phyloP scores from a whole-genome alignment of 2,797 vertebrate species.

The Otolemur crassicaudatus region DNA sequence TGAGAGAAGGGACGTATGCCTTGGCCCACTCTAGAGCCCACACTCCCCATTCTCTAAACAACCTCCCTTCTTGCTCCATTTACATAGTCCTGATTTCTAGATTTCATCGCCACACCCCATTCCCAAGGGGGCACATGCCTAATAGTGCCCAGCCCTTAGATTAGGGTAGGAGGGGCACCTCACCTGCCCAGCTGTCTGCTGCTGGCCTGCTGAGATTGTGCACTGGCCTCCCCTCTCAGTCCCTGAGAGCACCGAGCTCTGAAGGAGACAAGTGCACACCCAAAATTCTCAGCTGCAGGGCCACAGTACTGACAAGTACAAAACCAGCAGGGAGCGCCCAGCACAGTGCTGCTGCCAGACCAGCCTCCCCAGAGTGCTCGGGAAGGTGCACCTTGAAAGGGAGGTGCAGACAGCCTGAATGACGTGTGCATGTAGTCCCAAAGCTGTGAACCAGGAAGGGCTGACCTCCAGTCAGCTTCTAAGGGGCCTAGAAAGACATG shows the following conservation, averaged over 20 bases:
- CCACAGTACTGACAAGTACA: fast-evolving
- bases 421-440: fast-evolving
- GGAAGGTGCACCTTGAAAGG: background rate
- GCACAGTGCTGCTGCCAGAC: background rate
- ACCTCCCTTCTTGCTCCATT: background rate
- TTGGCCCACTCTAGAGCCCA: background rate
- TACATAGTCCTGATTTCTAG: background rate
- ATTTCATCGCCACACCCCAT: no score
- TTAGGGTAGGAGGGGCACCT: no score
- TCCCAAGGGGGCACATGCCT: background rate
- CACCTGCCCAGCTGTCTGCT: background rate
- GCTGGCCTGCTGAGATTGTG: background rate
- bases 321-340: background rate
- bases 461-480: background rate
- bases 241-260: background rate
- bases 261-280: background rate
- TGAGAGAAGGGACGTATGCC: background rate
- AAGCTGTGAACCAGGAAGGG: background rate
- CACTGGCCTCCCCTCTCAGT: background rate
- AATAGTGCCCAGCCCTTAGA: background rate
- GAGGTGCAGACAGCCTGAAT: fast-evolving
- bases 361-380: no score
- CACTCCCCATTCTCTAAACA: background rate
- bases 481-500: background rate
- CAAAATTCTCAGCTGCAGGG: background rate